These are phyloP conservation scores for Tonatia bakeri DNA, from an alignment of 2,113 vertebrate genomes.

Conservation along the genomic window DNA sequence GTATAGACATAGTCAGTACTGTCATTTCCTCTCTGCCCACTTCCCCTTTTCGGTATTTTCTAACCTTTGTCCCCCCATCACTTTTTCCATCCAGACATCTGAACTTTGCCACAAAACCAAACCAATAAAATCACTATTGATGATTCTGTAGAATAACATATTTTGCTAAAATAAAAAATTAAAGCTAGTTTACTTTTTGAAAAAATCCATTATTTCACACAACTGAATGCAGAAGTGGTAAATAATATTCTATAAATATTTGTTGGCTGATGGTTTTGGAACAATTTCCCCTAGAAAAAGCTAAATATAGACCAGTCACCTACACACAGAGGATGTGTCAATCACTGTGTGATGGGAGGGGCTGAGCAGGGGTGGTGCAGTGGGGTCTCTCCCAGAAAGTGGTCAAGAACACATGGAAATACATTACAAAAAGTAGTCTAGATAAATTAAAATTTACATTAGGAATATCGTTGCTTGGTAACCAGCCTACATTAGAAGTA, in stretches of 20 bases:
- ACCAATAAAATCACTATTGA: not conserved
- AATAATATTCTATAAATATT: slow-evolving; percentile 14
- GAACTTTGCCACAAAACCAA: not conserved
- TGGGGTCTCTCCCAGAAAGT: not conserved
- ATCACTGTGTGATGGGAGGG: not conserved
- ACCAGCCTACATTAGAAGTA: not conserved
- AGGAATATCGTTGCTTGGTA: not conserved
- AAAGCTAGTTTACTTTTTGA: not conserved
- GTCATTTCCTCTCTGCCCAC: not conserved
- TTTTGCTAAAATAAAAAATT: not conserved
- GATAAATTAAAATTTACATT: not conserved
- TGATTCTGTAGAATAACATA: not conserved
- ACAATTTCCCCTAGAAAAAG: not conserved
- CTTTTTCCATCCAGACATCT: not conserved
- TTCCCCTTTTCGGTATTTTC: not conserved
- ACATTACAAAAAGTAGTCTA: not conserved
- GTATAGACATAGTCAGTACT: not conserved
- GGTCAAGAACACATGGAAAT: not conserved
- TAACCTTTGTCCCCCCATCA: not conserved
- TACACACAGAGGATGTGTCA: not conserved
- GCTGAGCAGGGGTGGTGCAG: not conserved
- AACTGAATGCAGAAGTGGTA: not conserved
- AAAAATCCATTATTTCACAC: not conserved
- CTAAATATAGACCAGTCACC: not conserved
- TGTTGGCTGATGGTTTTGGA: not conserved